Evolutionary conservation across 2,113 vertebrate genomes (phyloP).

Genomic region (Apeltes quadracus): DNA sequence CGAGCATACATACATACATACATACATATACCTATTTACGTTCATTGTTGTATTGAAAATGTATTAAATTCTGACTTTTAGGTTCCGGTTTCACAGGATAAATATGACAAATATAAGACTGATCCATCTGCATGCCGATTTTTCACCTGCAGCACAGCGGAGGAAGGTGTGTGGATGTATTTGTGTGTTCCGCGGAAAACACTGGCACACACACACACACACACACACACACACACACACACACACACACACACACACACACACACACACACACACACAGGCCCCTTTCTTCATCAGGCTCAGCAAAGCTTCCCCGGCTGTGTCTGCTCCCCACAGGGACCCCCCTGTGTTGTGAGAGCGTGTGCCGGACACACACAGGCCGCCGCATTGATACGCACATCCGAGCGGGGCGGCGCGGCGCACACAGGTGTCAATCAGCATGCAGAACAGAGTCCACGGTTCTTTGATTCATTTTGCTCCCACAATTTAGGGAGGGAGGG

Average conservation of each 20-base stretch:
- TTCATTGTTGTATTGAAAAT: background rate
- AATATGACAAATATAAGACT: conserved; percentile 41
- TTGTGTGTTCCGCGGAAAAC: conserved; percentile 21
- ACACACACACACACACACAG: conserved; percentile 57
- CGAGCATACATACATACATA: background rate
- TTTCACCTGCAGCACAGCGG: conserved; percentile 44
- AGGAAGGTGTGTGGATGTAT: conserved; percentile 32
- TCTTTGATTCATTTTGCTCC: conserved; percentile 49
- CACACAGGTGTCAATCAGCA: conserved; percentile 78
- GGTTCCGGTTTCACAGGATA: background rate
- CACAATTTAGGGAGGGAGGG: background rate
- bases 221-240: conserved; percentile 21
- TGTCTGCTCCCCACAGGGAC: conserved; percentile 67
- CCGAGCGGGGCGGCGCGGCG: conserved; percentile 22
- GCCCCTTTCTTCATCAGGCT: conserved; percentile 68
- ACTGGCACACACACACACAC: background rate
- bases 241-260: conserved; percentile 14
- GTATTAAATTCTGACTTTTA: background rate
- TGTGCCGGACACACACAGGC: conserved; percentile 58
- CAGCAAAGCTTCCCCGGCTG: conserved; percentile 67
- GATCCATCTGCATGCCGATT: conserved; percentile 31
- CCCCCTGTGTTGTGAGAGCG: conserved; percentile 65
- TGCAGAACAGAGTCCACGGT: conserved; percentile 62
- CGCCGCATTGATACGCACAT: conserved; percentile 61
- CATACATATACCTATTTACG: too few species aligned